Evolutionary conservation across 2,888 invertebrate genomes (phyloP).

Genomic region (Aphidius colemani): DNA sequence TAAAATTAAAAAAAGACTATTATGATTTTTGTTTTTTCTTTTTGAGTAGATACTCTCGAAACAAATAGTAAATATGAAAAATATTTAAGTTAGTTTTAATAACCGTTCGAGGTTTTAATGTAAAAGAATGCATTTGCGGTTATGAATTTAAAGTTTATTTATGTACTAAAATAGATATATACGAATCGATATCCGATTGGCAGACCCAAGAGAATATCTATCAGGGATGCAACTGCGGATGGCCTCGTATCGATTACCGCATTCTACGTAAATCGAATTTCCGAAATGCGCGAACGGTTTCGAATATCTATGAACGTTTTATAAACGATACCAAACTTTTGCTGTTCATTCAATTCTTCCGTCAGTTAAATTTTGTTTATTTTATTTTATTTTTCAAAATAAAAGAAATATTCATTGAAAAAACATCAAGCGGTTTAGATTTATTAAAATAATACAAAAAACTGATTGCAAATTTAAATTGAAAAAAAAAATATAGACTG

Average conservation of each 20-base stretch:
- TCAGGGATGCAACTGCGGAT: slow-evolving; percentile 17
- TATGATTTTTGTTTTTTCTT: too few species aligned
- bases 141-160: slow-evolving; percentile 10
- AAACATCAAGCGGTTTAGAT: too few species aligned
- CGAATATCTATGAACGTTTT: slow-evolving; percentile 16
- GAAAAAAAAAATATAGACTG: too few species aligned
- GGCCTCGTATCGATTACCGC: slow-evolving; percentile 19
- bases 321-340: background rate
- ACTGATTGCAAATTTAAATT: too few species aligned
- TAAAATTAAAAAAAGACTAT: background rate
- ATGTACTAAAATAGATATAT: background rate
- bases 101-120: background rate
- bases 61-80: background rate
- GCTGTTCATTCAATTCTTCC: slow-evolving; percentile 27
- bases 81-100: background rate
- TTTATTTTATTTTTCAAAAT: slow-evolving; percentile 7
- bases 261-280: slow-evolving; percentile 20
- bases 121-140: slow-evolving; percentile 14
- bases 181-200: slow-evolving; percentile 20
- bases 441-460: too few species aligned
- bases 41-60: too few species aligned
- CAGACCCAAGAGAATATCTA: slow-evolving; percentile 16
- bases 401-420: background rate
- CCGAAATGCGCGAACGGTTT: slow-evolving; percentile 4
- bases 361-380: slow-evolving; percentile 20